A percentile compares a stretch with the other conserved stretches of the same genome.
These are phyloP conservation scores for Uropetala carovei DNA, from an alignment of 2,888 invertebrate species.

Conservation along the genomic window DNA sequence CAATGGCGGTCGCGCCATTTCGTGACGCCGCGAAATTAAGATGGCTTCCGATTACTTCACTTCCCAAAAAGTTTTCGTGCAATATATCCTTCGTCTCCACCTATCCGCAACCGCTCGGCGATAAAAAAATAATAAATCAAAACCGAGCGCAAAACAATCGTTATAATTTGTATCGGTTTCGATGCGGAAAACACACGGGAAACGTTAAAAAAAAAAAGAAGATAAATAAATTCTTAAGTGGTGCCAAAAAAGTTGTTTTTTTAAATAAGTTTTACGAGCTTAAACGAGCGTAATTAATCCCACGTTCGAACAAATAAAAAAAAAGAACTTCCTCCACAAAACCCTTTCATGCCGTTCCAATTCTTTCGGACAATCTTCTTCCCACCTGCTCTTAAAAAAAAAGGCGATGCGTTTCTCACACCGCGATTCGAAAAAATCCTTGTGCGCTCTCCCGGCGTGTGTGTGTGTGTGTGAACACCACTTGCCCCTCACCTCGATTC, in stretches of 20 bases:
- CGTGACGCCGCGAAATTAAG: conserved; percentile 14
- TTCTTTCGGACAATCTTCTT: neutral
- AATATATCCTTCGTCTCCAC: neutral
- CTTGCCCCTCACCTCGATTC: too few relatives aligned
- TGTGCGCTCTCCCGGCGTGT: neutral
- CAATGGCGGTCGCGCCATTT: neutral
- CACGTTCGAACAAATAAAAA: too few relatives aligned
- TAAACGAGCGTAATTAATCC: too few relatives aligned
- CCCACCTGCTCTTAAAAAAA: neutral
- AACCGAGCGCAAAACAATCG: neutral
- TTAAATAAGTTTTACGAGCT: too few relatives aligned
- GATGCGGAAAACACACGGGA: neutral
- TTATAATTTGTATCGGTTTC: neutral
- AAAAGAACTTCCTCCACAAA: neutral
- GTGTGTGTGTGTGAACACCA: neutral
- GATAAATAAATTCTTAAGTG: too few relatives aligned
- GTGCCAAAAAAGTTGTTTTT: too few relatives aligned
- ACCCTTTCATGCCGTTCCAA: neutral
- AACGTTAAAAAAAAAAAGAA: neutral
- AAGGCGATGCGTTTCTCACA: neutral
- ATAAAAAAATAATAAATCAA: neutral
- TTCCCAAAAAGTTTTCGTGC: neutral
- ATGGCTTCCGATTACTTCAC: conserved; percentile 8
- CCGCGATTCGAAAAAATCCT: neutral
- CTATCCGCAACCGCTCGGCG: neutral